Evolutionary conservation across 2,888 invertebrate genomes (phyloP).

Genomic region (Galeopsomyia nigrocyanea): DNA sequence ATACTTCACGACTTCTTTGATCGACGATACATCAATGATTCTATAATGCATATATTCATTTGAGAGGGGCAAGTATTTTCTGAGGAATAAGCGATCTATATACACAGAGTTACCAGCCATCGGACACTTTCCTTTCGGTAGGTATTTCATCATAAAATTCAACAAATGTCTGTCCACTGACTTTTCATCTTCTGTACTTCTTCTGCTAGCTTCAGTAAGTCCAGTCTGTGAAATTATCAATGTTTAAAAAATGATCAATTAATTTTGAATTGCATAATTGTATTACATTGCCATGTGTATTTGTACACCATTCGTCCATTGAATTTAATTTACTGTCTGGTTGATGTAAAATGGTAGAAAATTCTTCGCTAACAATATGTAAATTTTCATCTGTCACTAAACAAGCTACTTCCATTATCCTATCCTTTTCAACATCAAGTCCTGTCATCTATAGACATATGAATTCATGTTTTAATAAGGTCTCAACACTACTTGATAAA

Average conservation of each 20-base stretch:
- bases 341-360: slow-evolving; percentile 84
- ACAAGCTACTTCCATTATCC: slow-evolving; percentile 91
- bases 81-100: slow-evolving; percentile 86
- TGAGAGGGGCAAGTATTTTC: slow-evolving; percentile 85
- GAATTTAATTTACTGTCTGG: slow-evolving; percentile 77
- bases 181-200: slow-evolving; percentile 76
- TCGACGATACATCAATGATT: slow-evolving; percentile 90
- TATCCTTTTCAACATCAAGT: slow-evolving; percentile 80
- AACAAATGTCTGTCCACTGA: slow-evolving; percentile 81
- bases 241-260: background rate
- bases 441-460: slow-evolving; percentile 84
- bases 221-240: slow-evolving; percentile 77
- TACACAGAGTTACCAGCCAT: slow-evolving; percentile 91
- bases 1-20: slow-evolving; percentile 82
- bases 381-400: slow-evolving; percentile 87
- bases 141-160: slow-evolving; percentile 76
- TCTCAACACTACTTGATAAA: slow-evolving; percentile 6
- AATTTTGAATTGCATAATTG: background rate
- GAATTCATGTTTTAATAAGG: slow-evolving; percentile 8
- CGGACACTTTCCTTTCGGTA: slow-evolving; percentile 75
- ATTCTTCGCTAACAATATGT: slow-evolving; percentile 81
- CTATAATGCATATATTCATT: slow-evolving; percentile 89
- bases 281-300: slow-evolving; percentile 82
- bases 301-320: slow-evolving; percentile 89
- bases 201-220: slow-evolving; percentile 79